Conservation (phyloP, 2,888 invertebrate genomes). For the Halictus ligatus region DNA sequence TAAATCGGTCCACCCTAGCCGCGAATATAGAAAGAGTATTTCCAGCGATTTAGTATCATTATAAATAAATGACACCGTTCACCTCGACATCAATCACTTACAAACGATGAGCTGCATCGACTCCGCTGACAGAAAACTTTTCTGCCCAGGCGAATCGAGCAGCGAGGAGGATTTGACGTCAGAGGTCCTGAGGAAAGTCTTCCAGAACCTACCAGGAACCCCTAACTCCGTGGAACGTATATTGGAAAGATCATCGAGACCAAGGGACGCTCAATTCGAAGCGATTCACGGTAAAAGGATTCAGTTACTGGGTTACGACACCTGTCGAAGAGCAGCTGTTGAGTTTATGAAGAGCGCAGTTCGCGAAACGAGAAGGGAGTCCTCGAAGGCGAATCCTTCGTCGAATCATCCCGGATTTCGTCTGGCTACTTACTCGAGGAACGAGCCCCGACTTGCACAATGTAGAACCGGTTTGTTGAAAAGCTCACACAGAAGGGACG, state of each 20-base stretch:
- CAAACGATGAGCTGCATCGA: background rate
- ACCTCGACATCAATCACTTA: background rate
- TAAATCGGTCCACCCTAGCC: background rate
- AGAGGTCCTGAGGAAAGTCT: conserved; percentile 79
- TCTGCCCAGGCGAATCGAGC: conserved; percentile 74
- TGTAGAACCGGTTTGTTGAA: conserved; percentile 53
- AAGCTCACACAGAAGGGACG: conserved; percentile 23
- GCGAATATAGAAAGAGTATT: too few species aligned
- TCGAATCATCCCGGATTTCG: conserved; percentile 45
- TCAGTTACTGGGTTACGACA: conserved; percentile 80
- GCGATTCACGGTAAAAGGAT: conserved; percentile 75
- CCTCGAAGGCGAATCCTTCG: conserved; percentile 31
- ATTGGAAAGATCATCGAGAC: conserved; percentile 72
- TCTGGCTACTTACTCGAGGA: conserved; percentile 59
- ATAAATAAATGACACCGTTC: background rate
- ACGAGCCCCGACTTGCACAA: conserved; percentile 56
- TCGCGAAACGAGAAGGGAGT: conserved; percentile 54
- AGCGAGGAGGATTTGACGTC: conserved; percentile 79
- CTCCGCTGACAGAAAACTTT: background rate
- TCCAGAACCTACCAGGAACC: conserved; percentile 79
- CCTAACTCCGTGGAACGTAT: conserved; percentile 68
- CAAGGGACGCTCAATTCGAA: conserved; percentile 68
- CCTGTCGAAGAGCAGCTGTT: conserved; percentile 78
- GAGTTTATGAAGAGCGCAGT: conserved; percentile 78
- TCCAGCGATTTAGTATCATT: background rate